phyloP scores from a whole-genome alignment of 1,140 invertebrate species.

The Nymphalis io region DNA sequence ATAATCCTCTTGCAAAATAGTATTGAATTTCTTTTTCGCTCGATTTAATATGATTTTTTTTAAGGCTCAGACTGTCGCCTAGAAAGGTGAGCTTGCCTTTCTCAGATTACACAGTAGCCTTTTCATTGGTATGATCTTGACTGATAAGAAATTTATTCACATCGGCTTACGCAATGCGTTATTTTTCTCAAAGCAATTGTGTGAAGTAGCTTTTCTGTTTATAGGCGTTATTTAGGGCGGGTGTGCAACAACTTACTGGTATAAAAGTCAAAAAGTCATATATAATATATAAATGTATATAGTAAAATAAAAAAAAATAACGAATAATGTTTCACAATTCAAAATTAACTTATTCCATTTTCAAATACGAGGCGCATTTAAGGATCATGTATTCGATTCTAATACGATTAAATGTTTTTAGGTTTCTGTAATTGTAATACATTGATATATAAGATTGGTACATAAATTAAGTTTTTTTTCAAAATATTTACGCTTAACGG shows the following conservation, averaged over 20 bases:
- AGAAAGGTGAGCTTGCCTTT: slow-evolving; percentile 59
- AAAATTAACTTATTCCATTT: too few relatives aligned
- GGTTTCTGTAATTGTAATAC: too few relatives aligned
- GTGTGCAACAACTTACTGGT: background rate
- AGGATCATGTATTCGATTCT: too few relatives aligned
- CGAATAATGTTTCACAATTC: too few relatives aligned
- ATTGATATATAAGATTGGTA: too few relatives aligned
- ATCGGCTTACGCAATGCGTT: slow-evolving; percentile 49
- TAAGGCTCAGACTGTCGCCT: slow-evolving; percentile 69
- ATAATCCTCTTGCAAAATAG: slow-evolving; percentile 70
- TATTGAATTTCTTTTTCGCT: slow-evolving; percentile 76
- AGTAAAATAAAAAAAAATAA: background rate
- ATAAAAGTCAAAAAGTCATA: slow-evolving; percentile 1
- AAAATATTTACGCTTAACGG: background rate
- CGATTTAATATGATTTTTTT: slow-evolving; percentile 69
- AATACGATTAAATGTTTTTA: too few relatives aligned
- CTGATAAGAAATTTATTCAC: slow-evolving; percentile 37
- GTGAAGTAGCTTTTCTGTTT: slow-evolving; percentile 39
- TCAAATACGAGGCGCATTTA: too few relatives aligned
- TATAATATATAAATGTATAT: background rate
- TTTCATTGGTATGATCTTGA: slow-evolving; percentile 40
- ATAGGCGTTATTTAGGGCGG: slow-evolving; percentile 56
- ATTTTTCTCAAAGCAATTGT: slow-evolving; percentile 44
- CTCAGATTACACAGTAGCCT: slow-evolving; percentile 75
- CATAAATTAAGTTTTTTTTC: too few relatives aligned